Percentiles rank a stretch among this genome's conserved stretches.
Evolutionary conservation across 2,888 invertebrate species (phyloP).

Genomic region (Temnothorax rugatulus): DNA sequence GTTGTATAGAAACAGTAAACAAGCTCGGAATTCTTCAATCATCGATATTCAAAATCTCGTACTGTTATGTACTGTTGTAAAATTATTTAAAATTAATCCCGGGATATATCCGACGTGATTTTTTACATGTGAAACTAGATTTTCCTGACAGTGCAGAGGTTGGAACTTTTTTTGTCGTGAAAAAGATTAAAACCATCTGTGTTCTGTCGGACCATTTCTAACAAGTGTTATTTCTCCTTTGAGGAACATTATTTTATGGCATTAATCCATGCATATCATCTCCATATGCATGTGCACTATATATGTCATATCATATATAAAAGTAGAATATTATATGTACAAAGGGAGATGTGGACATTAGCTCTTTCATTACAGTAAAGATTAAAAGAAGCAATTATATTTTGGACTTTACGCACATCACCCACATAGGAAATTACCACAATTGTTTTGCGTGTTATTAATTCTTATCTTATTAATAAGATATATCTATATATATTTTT

Average conservation of each 20-base stretch:
- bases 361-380: background rate
- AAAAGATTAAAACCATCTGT: slow-evolving; percentile 23
- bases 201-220: slow-evolving; percentile 6
- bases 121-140: background rate
- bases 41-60: slow-evolving; percentile 14
- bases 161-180: background rate
- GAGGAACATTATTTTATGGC: slow-evolving; percentile 9
- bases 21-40: background rate
- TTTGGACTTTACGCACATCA: background rate
- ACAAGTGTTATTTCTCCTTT: slow-evolving; percentile 25
- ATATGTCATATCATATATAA: background rate
- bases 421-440: background rate
- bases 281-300: background rate
- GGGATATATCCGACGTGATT: background rate
- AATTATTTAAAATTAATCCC: slow-evolving; percentile 15
- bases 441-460: background rate
- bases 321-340: slow-evolving; percentile 2
- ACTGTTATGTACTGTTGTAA: background rate
- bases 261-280: slow-evolving; percentile 7
- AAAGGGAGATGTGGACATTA: slow-evolving; percentile 12
- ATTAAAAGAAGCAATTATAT: background rate
- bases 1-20: background rate
- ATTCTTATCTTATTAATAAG: slow-evolving; percentile 4
- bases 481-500: too few relatives aligned
- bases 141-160: background rate